Conservation (phyloP, 1,140 invertebrate genomes). For the Diachasma alloeum region DNA sequence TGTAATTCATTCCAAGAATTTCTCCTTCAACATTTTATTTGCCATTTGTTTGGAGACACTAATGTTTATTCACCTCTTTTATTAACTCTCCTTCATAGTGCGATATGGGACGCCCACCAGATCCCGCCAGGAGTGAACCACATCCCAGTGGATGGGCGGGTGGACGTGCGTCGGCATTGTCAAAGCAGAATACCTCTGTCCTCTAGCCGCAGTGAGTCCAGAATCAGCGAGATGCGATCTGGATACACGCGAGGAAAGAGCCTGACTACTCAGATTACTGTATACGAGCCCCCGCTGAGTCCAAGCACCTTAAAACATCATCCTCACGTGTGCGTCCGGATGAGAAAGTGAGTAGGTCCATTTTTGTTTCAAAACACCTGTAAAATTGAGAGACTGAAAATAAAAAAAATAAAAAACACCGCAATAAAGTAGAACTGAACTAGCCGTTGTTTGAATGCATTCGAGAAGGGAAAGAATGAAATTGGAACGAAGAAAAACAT, state of each 20-base stretch:
- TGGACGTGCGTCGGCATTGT: conserved; percentile 53
- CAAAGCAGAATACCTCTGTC: conserved; percentile 46
- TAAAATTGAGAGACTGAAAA: neutral
- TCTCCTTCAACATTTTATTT: neutral
- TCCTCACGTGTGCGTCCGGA: conserved; percentile 48
- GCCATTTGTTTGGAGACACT: neutral
- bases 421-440: no score
- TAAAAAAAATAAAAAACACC: no score
- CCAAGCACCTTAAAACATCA: conserved; percentile 55
- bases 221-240: conserved; percentile 57
- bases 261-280: conserved; percentile 54
- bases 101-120: neutral
- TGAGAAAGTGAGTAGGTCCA: neutral
- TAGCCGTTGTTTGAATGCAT: neutral
- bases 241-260: conserved; percentile 43
- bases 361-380: neutral
- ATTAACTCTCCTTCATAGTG: neutral
- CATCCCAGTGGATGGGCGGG: neutral
- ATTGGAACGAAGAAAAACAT: neutral
- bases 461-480: neutral
- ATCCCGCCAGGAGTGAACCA: conserved; percentile 35
- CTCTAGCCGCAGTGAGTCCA: conserved; percentile 37
- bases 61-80: neutral
- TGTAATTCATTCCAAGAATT: neutral
- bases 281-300: conserved; percentile 50